phyloP scores from a whole-genome alignment of 2,113 vertebrate species.

The Tylochromis polylepis region DNA sequence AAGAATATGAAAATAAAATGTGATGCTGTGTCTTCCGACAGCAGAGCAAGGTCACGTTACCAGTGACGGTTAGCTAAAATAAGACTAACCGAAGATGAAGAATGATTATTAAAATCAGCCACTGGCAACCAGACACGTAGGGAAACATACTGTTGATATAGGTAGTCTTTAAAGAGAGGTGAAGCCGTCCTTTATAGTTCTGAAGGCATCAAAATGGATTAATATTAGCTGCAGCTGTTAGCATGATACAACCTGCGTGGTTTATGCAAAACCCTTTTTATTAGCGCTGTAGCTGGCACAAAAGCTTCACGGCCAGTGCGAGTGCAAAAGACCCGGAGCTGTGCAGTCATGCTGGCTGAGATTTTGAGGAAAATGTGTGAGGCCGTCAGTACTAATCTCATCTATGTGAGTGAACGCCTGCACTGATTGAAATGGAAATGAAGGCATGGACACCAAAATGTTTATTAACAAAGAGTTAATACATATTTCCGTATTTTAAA shows the following conservation, averaged over 20 bases:
- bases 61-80: constrained; percentile 11
- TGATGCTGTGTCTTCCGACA: constrained; percentile 4
- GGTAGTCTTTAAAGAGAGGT: neutral
- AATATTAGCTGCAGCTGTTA: neutral
- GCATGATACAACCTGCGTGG: neutral
- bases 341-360: neutral
- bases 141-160: fast-evolving
- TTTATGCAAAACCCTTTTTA: neutral
- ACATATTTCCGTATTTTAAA: fast-evolving
- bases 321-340: neutral
- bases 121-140: fast-evolving
- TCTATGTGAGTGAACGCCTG: neutral
- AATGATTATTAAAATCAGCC: neutral
- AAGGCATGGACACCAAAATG: fast-evolving
- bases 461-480: neutral
- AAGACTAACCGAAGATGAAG: neutral
- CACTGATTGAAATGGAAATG: neutral
- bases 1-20: neutral
- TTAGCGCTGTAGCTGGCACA: neutral
- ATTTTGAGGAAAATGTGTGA: neutral
- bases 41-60: constrained; percentile 66
- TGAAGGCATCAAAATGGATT: neutral
- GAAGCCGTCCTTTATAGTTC: neutral
- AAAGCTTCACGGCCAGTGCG: neutral
- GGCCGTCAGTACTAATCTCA: neutral